Base-by-base conservation (phyloP, 2,888 invertebrate species). In the Drosophila anomelani region DNA sequence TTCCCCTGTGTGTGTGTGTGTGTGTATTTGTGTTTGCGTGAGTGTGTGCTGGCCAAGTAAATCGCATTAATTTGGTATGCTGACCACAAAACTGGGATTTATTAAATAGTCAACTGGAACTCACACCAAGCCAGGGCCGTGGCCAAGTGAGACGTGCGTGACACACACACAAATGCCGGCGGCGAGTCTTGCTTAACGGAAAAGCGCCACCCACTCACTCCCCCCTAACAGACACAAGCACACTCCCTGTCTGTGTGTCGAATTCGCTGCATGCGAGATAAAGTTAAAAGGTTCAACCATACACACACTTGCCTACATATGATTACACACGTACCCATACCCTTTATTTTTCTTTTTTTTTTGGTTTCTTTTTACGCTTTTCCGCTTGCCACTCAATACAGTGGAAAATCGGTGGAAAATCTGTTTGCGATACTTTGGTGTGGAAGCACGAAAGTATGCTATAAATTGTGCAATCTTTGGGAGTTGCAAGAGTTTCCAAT, bases 1-100 rank as follows among this genome's bases (percentile, higher is more conserved):
- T 38, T 38, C 29, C 12, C 26, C n/a, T 26, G 13, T 61, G 23
- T 64, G 13, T 64, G 23, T 64, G 49, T 64, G 53, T 57, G 75
- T 43, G 44, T 64, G 53, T 57, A 70, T 43, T 46, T 60, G 26
- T 60, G 26, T 60, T 15, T 23, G 13, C 60, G 23, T 64, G 13
- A 63, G 23, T 64, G 49, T 64, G 53, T 57, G 75, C 43, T 53
- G 51, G 53, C 29, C 49, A 62, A 80, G 80, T 80, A 88, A 89
- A 87, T 80, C 85, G 88, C 78, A 85, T 88, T 89, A 86, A 89
- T 89, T 88, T 89, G 73, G 89, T 90, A 90, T 90, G 90, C 89
- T 86, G 83, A 80, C 89, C 90, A 81, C 90, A 89, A 81, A 85
- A 90, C 83, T 80, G 86, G 81, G 89, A 89, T 90, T 90, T 89